Evolutionary conservation across 2,113 vertebrate species (phyloP), one percentile per base, ranked within the genome.

Genomic region (Psammodynastes pulverulentus): DNA sequence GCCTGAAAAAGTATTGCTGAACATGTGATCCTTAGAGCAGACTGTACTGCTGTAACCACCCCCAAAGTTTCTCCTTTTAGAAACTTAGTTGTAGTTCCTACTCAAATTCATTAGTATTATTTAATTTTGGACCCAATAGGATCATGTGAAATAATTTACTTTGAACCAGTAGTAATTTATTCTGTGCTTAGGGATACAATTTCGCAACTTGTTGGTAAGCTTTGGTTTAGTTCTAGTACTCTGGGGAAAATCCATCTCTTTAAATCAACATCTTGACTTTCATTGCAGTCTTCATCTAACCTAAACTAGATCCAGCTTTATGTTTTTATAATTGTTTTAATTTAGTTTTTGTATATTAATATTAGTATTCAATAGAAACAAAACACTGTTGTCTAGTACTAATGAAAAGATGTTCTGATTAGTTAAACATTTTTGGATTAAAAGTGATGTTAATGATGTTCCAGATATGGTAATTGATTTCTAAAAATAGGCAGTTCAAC

Each of bases 401-500:
- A 87, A 91, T 43, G n/a, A 89, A 54, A 85, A 46, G 29, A 23
- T 23, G 5, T 19, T 23, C 39, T 53, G 48, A 79, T 88, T 94
- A 93, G 89, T 46, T 6, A 46, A 39, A 13, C 8, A 7, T 85
- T 49, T 92, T 48, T 45, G 84, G 10, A 21, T 85, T 49, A 34
- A 89, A 89, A 56, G n/a, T 51, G 9, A 49, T 89, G 29, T 23
- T 62, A 92, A 84, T 43, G 46, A 5, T 34, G 3, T 56, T 92
- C n/a, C 23, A 39, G 62, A 84, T 84, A 93, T 87, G 95, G 93
- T 92, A 95, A 96, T 89, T 89, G 89, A 89, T 94, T 94, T 94
- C 95, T 92, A 95, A 95, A 95, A 95, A 94, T 21, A 95, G 87
- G 92, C 93, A 93, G 94, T 92, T 93, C 52, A 19, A 86, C 49